Evolutionary conservation across 2,888 invertebrate species (phyloP), one percentile per base, ranked within the genome.

Genomic region (Liopterus haemorrhoidalis): DNA sequence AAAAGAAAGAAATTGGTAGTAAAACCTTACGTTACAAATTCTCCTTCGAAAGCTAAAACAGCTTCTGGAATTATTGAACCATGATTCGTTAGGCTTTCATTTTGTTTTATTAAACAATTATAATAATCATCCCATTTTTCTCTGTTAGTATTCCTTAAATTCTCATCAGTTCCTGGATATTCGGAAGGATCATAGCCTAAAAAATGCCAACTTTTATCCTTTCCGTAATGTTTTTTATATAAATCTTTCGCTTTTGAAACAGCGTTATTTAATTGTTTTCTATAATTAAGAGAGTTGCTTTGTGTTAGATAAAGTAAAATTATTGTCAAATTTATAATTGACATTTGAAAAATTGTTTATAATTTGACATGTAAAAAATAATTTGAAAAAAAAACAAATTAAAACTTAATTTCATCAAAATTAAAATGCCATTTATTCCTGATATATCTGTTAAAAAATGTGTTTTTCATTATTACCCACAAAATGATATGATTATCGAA

Each of bases 81-180:
- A 39, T 66, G 61, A 1, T 56, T 21, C 5, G 68, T 69, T 35
- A 72, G 49, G 32, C 54, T 58, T 2, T 56, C 54, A 28, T 67
- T 57, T 56, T 65, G 64, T 9, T 58, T 56, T 12, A 61, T 56
- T 19, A 73, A 60, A 55, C 78, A 78, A 3, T 65, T 49, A 57
- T 78, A 77, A 60, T 79, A 77, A 8, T 69, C 61, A 1, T 68
- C 55, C 78, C 79, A 80, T 38, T 67, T 64, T 31, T 64, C 57
- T 44, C 56, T 56, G 41, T 72, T 64, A 30, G 67, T 59, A 35
- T 65, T 54, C 40, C 62, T 51, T 40, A 67, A 61, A 42, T 67
- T 61, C 24, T 60, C 51, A 50, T 73, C 69, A 4, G 60, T 60
- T 40, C 69, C 67, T 9, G 74, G 74, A 60, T 70, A 76, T 58